Base-by-base conservation (phyloP, 2,113 vertebrate genomes). In the Callopanchax toddi region DNA sequence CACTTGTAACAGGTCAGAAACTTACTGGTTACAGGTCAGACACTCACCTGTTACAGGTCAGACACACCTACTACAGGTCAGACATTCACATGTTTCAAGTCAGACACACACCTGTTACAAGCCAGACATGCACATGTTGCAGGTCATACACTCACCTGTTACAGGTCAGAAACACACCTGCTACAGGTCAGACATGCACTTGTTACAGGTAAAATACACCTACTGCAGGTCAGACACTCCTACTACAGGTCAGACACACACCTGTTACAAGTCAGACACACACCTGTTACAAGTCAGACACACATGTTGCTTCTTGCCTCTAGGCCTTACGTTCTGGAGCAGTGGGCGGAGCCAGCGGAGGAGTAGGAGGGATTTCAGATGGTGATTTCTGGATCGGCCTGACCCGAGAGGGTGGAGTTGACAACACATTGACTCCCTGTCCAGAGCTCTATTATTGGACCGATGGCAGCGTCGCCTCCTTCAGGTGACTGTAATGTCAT, bases 371-470 rank as follows among this genome's bases (percentile, higher is more conserved):
- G 0, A 91, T 97, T 67, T 93, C 93, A 0, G 97, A 99, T 12
- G 96, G 97, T 0, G 97, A 99, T 55, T 99, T 98, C 91, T 99
- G 97, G 97, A 98, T 99, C 11, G 97, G 97, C 2, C 84, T 99
- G 74, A 97, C 93, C 73, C 93, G 97, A 11, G 90, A 73, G 1
- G 93, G 94, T 0, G 91, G 91, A 2, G 90, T 26, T 1, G 81
- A 91, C n/a, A 34, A 3, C 71, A 84, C 86, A 3, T 89, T 93
- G 29, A 53, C 78, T 25, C 86, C 91, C 48, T 99, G 97, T 76
- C 91, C 94, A 0, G 89, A 95, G 58, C 94, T 96, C 25, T 99
- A 99, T 84, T 86, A 81, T 42, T 99, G 97, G 97, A 94, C 93
- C 0, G 97, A 99, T 21, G 91, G 92, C 57, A 96, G 94, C 48